Conservation (phyloP, 2,797 vertebrate genomes). For the Dicrostonyx torquatus region DNA sequence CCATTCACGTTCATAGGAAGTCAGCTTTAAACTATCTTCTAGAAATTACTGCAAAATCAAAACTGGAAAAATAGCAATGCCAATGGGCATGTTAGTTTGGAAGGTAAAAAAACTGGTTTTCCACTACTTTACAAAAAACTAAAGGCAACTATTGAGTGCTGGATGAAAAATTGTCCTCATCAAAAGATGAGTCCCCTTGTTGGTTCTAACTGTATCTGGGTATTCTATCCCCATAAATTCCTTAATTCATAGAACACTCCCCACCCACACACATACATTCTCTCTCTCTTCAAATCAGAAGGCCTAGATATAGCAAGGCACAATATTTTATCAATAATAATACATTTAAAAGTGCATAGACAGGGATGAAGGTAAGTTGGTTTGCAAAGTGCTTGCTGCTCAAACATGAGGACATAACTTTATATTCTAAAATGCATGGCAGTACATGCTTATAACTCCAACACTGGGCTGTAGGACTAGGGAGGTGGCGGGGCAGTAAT, state of each 20-base stretch:
- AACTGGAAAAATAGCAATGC: neutral
- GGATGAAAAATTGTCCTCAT: neutral
- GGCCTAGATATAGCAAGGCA: neutral
- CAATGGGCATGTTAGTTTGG: neutral
- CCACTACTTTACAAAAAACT: neutral
- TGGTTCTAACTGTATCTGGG: neutral
- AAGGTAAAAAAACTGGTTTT: neutral
- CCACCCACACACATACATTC: neutral
- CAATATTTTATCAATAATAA: neutral
- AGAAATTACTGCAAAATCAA: neutral
- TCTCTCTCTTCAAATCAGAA: neutral
- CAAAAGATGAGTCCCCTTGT: neutral
- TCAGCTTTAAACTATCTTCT: neutral
- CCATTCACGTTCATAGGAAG: neutral
- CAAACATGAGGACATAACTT: neutral
- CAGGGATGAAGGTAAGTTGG: neutral
- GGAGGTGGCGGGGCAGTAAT: neutral
- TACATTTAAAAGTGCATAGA: neutral
- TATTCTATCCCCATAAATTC: rapidly evolving
- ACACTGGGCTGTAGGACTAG: rapidly evolving
- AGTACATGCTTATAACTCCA: neutral
- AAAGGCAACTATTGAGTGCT: neutral
- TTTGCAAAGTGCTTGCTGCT: neutral
- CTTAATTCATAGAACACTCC: neutral
- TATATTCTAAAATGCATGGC: neutral